A percentile compares a stretch with the other conserved stretches of the same genome.
These are phyloP conservation scores for Lagorchestes hirsutus DNA, from an alignment of 2,797 vertebrate species.

Conservation along the genomic window DNA sequence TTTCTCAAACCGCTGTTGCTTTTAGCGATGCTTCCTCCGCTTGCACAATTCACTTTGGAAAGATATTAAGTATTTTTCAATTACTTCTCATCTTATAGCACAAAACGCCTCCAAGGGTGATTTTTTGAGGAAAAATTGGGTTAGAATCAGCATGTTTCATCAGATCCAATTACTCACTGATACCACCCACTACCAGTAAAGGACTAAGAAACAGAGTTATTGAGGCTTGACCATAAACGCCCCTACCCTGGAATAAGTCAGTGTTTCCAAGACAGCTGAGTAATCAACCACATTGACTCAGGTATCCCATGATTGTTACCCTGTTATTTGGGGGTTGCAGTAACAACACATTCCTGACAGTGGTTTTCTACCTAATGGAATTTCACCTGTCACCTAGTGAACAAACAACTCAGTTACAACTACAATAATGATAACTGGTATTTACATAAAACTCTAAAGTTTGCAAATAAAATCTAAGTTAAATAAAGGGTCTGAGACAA, in stretches of 20 bases:
- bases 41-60: constrained; percentile 36
- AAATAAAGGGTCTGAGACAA: background rate
- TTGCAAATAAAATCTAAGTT: background rate
- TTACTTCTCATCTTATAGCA: background rate
- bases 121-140: constrained; percentile 16
- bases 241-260: background rate
- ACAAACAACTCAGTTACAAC: background rate
- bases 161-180: constrained; percentile 3
- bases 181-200: background rate
- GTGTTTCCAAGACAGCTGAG: background rate
- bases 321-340: background rate
- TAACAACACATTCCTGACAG: background rate
- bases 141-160: constrained; percentile 34
- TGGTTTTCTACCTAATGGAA: background rate
- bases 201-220: background rate
- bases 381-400: background rate
- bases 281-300: background rate
- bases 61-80: constrained; percentile 32
- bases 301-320: background rate
- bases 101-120: background rate
- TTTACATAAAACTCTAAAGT: background rate
- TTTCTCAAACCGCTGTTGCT: constrained; percentile 41
- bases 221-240: background rate
- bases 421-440: background rate
- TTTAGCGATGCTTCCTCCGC: constrained; percentile 6